Percentiles rank a stretch among this genome's conserved stretches.
Evolutionary conservation across 2,113 vertebrate species (phyloP).

Genomic region (Bufo gargarizans): DNA sequence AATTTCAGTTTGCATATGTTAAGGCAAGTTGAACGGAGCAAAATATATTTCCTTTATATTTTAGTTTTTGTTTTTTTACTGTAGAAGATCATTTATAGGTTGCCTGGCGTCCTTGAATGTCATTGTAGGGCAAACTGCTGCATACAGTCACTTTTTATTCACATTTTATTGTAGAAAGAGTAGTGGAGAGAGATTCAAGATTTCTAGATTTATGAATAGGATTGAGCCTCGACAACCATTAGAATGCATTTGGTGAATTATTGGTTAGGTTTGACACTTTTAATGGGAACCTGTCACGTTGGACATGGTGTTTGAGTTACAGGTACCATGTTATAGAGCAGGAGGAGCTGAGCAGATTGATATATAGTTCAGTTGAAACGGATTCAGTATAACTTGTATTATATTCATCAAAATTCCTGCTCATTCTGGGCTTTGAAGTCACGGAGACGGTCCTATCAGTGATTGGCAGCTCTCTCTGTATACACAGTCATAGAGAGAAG

Average conservation of each 20-base stretch:
- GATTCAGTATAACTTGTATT: no score
- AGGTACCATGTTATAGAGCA: no score
- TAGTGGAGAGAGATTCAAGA: not conserved
- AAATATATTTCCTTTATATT: not conserved
- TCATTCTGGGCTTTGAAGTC: no score
- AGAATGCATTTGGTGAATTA: not conserved
- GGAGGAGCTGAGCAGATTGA: no score
- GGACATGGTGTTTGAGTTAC: no score
- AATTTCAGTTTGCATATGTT: not conserved
- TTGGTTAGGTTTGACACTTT: not conserved
- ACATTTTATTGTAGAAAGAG: not conserved
- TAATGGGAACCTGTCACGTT: not conserved
- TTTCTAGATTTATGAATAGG: not conserved
- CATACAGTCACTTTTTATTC: not conserved
- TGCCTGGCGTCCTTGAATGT: not conserved
- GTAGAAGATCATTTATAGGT: not conserved
- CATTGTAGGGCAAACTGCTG: not conserved
- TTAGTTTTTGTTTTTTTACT: not conserved
- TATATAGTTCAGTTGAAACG: no score
- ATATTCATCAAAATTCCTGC: no score
- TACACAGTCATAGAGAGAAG: no score
- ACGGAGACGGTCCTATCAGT: no score
- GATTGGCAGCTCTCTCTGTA: no score
- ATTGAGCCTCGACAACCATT: not conserved
- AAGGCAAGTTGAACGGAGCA: not conserved